Evolutionary conservation across 2,888 invertebrate genomes (phyloP).

Genomic region (Dynastes hyllus): DNA sequence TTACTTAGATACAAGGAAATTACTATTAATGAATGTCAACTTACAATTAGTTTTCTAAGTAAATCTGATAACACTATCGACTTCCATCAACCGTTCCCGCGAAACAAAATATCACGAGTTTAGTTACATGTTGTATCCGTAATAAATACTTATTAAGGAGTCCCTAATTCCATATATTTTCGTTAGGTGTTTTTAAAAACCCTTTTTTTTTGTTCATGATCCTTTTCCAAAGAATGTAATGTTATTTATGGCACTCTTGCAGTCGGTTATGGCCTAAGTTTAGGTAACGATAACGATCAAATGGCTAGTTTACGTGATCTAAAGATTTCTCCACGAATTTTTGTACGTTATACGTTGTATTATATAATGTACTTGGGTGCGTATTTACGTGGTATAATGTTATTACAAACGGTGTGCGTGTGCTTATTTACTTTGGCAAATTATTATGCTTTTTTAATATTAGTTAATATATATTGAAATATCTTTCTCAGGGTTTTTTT

Average conservation of each 20-base stretch:
- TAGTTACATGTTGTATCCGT: background rate
- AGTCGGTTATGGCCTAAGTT: slow-evolving; percentile 1
- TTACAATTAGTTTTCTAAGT: background rate
- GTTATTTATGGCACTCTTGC: slow-evolving; percentile 14
- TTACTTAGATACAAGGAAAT: too few species aligned
- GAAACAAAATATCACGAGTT: background rate
- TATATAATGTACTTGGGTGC: too few species aligned
- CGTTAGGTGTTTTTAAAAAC: too few species aligned
- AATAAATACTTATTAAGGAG: slow-evolving; percentile 35
- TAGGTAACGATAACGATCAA: slow-evolving; percentile 28
- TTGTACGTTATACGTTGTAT: background rate
- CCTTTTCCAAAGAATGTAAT: slow-evolving; percentile 5
- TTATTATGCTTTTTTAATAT: too few species aligned
- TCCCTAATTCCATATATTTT: slow-evolving; percentile 23
- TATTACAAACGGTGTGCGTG: too few species aligned
- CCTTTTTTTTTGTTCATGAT: slow-evolving; percentile 16
- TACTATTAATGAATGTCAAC: too few species aligned
- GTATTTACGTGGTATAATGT: too few species aligned
- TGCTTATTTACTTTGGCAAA: too few species aligned
- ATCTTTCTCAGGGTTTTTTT: too few species aligned
- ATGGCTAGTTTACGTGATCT: slow-evolving; percentile 23
- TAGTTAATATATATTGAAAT: too few species aligned
- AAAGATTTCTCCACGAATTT: background rate
- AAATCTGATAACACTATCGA: background rate
- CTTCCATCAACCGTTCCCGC: background rate